Evolutionary conservation across 2,888 invertebrate species (phyloP).

Genomic region (Beris chalybata): DNA sequence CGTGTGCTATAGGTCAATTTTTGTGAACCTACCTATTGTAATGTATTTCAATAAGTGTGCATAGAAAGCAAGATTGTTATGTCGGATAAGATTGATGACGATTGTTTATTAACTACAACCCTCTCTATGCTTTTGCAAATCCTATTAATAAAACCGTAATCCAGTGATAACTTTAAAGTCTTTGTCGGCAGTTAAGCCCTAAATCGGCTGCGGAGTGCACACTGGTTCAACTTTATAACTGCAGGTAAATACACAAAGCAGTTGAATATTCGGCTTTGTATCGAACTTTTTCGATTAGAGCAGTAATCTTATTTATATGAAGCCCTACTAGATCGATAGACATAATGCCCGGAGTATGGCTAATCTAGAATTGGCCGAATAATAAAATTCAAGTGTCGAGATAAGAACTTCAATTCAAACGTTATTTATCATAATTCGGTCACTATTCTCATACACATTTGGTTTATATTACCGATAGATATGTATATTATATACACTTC

Average conservation of each 20-base stretch:
- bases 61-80: no score
- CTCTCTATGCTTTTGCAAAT: conserved; percentile 11
- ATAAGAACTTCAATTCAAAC: conserved; percentile 3
- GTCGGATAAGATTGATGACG: no score
- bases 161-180: not conserved
- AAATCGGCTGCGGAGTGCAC: not conserved
- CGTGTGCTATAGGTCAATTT: no score
- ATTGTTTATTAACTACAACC: no score
- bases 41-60: no score
- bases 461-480: not conserved
- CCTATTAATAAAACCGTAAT: conserved; percentile 11
- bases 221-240: not conserved
- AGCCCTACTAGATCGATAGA: not conserved
- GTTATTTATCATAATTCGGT: not conserved
- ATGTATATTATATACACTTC: not conserved
- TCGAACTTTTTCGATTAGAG: no score
- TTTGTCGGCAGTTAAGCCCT: conserved; percentile 14
- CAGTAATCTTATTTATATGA: not conserved
- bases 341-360: no score
- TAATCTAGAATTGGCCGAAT: no score
- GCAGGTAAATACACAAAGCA: conserved; percentile 7
- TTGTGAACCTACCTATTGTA: no score
- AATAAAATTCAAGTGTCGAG: conserved; percentile 6
- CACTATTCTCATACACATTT: not conserved
- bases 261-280: not conserved